phyloP scores from a whole-genome alignment of 2,888 invertebrate species.

The Meta bourneti region DNA sequence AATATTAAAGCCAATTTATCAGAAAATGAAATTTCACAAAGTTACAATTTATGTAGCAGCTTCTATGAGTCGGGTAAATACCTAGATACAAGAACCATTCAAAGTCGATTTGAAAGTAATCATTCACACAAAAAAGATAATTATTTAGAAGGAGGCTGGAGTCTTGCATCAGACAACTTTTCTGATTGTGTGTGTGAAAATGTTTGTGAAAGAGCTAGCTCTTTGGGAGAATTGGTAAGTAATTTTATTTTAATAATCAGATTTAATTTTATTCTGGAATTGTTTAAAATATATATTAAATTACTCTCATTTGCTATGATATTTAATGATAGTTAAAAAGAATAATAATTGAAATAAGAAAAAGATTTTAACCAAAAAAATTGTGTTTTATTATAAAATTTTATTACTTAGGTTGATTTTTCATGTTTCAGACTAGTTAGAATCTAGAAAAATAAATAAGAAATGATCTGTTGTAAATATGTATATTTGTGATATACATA shows the following conservation, averaged over 20 bases:
- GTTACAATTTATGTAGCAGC: neutral
- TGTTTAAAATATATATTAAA: neutral
- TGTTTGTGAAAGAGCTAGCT: constrained; percentile 25
- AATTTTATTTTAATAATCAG: neutral
- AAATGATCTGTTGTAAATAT: no score
- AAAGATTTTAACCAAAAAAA: no score
- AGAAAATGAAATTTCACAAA: neutral
- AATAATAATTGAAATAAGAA: no score
- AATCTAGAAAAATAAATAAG: no score
- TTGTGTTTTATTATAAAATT: no score
- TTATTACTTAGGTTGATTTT: no score
- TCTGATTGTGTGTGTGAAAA: constrained; percentile 6
- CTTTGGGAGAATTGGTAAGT: constrained; percentile 43
- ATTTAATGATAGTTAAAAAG: no score
- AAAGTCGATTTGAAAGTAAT: constrained; percentile 5
- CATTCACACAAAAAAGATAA: constrained; percentile 12
- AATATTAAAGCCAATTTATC: neutral
- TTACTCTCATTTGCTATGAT: no score
- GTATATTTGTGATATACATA: no score
- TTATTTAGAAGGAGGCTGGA: constrained; percentile 50
- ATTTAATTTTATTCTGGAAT: neutral
- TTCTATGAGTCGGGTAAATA: constrained; percentile 28
- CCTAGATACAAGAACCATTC: constrained; percentile 36
- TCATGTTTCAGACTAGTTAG: no score
- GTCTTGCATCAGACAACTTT: constrained; percentile 34